A percentile compares a stretch with the other conserved stretches of the same genome.
phyloP scores from a whole-genome alignment of 1,140 invertebrate genomes.

The Chironomus tepperi region DNA sequence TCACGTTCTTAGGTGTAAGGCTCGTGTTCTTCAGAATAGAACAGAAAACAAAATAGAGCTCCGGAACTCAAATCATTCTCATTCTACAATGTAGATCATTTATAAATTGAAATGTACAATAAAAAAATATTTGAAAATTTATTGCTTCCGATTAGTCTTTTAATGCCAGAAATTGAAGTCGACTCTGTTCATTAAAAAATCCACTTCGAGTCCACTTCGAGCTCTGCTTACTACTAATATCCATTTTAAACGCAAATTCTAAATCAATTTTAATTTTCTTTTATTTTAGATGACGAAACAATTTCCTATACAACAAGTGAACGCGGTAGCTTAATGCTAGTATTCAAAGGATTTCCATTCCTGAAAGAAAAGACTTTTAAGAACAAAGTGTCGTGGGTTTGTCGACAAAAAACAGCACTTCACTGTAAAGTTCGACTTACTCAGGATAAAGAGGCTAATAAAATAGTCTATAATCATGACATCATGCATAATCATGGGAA shows the following conservation, averaged over 20 bases:
- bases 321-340: not conserved
- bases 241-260: not conserved
- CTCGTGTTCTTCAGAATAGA: not conserved
- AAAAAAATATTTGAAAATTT: too few relatives aligned
- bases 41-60: not conserved
- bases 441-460: not conserved
- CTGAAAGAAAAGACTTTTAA: not conserved
- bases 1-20: not conserved
- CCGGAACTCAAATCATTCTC: not conserved
- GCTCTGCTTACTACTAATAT: too few relatives aligned
- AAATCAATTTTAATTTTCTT: not conserved
- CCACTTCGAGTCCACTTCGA: too few relatives aligned
- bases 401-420: not conserved
- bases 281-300: not conserved
- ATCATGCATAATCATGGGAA: not conserved
- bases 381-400: constrained; percentile 6
- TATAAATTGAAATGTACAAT: too few relatives aligned
- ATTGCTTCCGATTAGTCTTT: too few relatives aligned
- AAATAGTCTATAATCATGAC: not conserved
- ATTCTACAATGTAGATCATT: not conserved
- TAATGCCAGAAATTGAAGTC: too few relatives aligned
- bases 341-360: not conserved
- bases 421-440: not conserved
- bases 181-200: too few relatives aligned
- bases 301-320: not conserved